These are phyloP conservation scores for Pyrrhia umbra DNA, from an alignment of 2,888 invertebrate genomes.

Conservation along the genomic window DNA sequence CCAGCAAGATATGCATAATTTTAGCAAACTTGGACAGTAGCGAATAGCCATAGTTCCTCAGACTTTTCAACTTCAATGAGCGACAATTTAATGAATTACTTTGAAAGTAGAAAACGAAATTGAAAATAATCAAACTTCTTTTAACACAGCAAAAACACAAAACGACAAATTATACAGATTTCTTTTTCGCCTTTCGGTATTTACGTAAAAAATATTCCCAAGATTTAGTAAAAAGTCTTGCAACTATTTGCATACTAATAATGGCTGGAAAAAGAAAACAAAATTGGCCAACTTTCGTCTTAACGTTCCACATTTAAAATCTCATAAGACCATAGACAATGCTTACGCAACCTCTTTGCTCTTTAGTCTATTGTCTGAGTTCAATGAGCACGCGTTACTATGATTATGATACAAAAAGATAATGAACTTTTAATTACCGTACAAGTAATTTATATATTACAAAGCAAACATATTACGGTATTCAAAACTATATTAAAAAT, in stretches of 20 bases:
- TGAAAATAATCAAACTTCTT: constrained; percentile 10
- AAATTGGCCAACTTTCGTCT: constrained; percentile 24
- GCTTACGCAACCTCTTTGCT: constrained; percentile 41
- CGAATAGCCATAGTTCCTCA: too few species aligned
- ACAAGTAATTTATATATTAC: not conserved
- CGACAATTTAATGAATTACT: too few species aligned
- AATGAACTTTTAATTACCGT: constrained; percentile 1
- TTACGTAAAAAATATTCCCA: constrained; percentile 15
- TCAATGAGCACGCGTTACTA: constrained; percentile 12
- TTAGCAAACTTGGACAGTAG: too few species aligned
- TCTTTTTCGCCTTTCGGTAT: constrained; percentile 17
- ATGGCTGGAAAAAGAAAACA: constrained; percentile 11
- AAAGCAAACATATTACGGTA: not conserved
- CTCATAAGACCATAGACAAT: constrained; percentile 38
- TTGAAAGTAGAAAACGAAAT: not conserved
- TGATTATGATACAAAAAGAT: constrained; percentile 12
- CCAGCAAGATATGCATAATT: too few species aligned
- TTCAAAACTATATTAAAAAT: constrained; percentile 19
- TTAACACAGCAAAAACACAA: constrained; percentile 5
- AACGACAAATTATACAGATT: constrained; percentile 24
- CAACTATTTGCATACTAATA: constrained; percentile 23
- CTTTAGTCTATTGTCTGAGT: constrained; percentile 35
- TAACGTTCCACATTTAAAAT: constrained; percentile 51
- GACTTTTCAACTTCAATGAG: too few species aligned
- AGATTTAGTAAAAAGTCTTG: constrained; percentile 28